Evolutionary conservation across 2,113 vertebrate genomes (phyloP).

Genomic region (Peromyscus californicus): DNA sequence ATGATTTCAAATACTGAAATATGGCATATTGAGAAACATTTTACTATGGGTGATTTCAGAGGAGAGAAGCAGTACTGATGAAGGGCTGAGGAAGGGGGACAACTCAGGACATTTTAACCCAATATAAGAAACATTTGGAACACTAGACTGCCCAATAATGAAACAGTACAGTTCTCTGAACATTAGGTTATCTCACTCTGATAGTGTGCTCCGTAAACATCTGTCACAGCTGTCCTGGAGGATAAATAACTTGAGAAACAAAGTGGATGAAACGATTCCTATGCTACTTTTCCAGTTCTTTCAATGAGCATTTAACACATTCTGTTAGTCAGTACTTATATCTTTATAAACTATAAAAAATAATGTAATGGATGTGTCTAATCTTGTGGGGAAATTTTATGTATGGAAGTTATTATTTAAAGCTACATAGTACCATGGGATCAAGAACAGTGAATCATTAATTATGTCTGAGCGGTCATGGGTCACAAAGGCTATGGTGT

Average conservation of each 20-base stretch:
- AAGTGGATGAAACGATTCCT: not conserved
- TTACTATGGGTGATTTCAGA: not conserved
- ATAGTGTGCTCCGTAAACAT: not conserved
- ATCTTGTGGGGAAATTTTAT: not conserved
- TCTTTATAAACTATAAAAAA: constrained; percentile 23
- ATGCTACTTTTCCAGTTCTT: constrained; percentile 31
- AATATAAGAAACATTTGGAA: not conserved
- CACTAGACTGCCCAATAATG: not conserved
- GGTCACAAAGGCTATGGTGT: constrained; percentile 69
- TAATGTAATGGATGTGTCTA: not conserved
- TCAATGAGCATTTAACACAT: not conserved
- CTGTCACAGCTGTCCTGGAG: not conserved
- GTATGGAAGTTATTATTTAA: constrained; percentile 53
- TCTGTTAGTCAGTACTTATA: not conserved
- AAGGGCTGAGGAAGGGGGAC: not conserved
- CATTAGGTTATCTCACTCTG: not conserved
- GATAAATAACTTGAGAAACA: not conserved
- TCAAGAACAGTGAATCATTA: constrained; percentile 35
- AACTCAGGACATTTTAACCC: not conserved
- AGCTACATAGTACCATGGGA: constrained; percentile 35
- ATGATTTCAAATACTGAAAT: not conserved
- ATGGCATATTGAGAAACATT: not conserved
- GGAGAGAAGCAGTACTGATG: not conserved
- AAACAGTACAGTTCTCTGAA: not conserved
- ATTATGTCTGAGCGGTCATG: constrained; percentile 65